phyloP scores from a whole-genome alignment of 2,888 invertebrate species.

The Drosophila setosimentum region DNA sequence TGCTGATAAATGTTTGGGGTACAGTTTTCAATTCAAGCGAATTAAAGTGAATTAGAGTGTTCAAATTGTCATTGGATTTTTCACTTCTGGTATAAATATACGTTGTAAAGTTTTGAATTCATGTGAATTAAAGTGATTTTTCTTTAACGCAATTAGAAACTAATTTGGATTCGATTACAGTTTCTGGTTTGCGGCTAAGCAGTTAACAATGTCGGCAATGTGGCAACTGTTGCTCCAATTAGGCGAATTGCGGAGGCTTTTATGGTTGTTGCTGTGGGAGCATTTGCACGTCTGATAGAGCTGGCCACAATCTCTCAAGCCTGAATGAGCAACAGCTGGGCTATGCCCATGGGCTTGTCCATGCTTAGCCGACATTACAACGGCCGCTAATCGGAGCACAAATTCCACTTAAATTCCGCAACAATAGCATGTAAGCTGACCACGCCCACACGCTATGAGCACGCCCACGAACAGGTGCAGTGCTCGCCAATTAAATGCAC shows the following conservation, averaged over 20 bases:
- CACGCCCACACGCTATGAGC: slow-evolving; percentile 3
- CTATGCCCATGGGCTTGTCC: slow-evolving; percentile 30
- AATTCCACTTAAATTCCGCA: slow-evolving; percentile 71
- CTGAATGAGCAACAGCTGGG: slow-evolving; percentile 47
- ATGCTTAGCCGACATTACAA: slow-evolving; percentile 50
- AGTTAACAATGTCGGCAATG: slow-evolving; percentile 1
- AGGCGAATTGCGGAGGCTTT: slow-evolving; percentile 30
- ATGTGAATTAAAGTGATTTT: not conserved
- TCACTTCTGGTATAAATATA: not conserved
- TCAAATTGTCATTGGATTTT: not conserved
- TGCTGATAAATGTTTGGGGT: no score
- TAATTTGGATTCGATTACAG: not conserved
- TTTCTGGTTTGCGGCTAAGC: not conserved
- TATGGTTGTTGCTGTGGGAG: slow-evolving; percentile 13
- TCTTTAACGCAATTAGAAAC: not conserved
- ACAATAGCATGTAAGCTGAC: slow-evolving; percentile 44
- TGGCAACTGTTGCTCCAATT: slow-evolving; percentile 44
- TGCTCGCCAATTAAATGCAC: slow-evolving; percentile 54
- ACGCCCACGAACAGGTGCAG: slow-evolving; percentile 27
- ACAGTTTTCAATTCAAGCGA: no score
- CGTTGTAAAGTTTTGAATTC: not conserved
- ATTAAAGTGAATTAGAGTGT: no score
- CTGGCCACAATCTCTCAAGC: slow-evolving; percentile 66
- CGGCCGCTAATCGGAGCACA: slow-evolving; percentile 66
- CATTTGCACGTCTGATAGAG: slow-evolving; percentile 10